phyloP scores from a whole-genome alignment of 2,113 vertebrate genomes.

The Corydoras sp. region DNA sequence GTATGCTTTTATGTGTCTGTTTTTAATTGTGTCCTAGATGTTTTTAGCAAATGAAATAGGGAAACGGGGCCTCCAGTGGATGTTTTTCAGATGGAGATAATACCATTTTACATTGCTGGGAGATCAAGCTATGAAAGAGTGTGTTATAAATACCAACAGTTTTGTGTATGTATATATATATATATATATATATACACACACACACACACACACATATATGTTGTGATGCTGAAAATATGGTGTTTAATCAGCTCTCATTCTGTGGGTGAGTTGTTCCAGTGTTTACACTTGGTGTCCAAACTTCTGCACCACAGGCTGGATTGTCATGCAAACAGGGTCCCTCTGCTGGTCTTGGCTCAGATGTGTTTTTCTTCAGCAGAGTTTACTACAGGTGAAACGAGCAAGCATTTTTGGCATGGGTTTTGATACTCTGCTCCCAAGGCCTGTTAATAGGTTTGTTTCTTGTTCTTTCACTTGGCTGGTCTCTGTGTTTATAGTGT shows the following conservation, averaged over 20 bases:
- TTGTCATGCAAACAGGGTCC: constrained; percentile 57
- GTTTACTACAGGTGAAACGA: constrained; percentile 49
- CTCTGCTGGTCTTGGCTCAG: constrained; percentile 34
- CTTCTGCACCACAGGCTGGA: constrained; percentile 47
- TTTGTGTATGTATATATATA: too few species aligned
- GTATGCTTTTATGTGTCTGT: not conserved
- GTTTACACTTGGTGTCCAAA: constrained; percentile 57
- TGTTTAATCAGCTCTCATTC: constrained; percentile 50
- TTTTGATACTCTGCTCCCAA: constrained; percentile 38
- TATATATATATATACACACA: too few species aligned
- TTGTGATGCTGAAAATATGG: constrained; percentile 56
- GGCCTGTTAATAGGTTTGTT: constrained; percentile 36
- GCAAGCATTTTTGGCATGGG: constrained; percentile 36
- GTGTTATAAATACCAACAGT: constrained; percentile 1
- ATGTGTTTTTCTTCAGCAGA: constrained; percentile 29
- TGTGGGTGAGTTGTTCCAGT: constrained; percentile 48
- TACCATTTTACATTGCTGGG: constrained; percentile 1
- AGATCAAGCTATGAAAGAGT: constrained; percentile 21
- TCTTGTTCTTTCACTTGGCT: constrained; percentile 47
- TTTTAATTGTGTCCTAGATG: not conserved
- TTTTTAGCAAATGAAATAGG: constrained; percentile 1
- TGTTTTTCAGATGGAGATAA: constrained; percentile 23
- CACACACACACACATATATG: constrained; percentile 44
- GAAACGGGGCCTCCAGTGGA: not conserved
- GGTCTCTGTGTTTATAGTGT: constrained; percentile 53